Conservation (phyloP, 2,113 vertebrate genomes). For the Struthio camelus region DNA sequence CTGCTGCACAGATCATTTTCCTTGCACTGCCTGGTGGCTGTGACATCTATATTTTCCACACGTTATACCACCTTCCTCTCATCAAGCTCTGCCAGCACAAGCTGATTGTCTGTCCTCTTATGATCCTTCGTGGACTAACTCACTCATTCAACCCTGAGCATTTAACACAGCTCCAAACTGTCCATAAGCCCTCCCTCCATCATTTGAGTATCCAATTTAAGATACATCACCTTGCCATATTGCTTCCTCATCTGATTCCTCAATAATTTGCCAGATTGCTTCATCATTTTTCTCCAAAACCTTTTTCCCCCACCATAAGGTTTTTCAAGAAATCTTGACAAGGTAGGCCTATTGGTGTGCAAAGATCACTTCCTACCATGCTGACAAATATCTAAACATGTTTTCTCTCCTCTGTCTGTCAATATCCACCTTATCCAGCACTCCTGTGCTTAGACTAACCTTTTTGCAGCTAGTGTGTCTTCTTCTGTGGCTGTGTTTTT, state of each 20-base stretch:
- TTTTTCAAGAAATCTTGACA: neutral
- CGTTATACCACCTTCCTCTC: neutral
- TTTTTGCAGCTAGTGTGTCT: neutral
- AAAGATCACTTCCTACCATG: neutral
- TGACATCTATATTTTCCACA: neutral
- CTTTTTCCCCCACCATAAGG: neutral
- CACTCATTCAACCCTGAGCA: neutral
- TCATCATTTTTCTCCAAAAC: neutral
- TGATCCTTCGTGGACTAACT: accelerated
- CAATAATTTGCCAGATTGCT: neutral
- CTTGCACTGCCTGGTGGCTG: neutral
- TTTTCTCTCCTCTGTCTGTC: neutral
- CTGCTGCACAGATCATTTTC: neutral
- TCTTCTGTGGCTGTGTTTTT: neutral
- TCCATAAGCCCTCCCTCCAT: neutral
- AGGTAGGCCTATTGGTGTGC: neutral
- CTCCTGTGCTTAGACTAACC: neutral
- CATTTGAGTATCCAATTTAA: neutral
- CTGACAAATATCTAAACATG: neutral
- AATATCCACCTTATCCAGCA: neutral
- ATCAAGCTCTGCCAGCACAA: neutral
- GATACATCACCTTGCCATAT: neutral
- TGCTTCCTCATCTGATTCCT: neutral
- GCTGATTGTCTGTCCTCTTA: neutral
- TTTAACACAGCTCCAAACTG: neutral